A percentile compares a stretch with the other conserved stretches of the same genome.
These are phyloP conservation scores for Ophioninae sp. DNA, from an alignment of 2,888 invertebrate genomes.

Conservation along the genomic window DNA sequence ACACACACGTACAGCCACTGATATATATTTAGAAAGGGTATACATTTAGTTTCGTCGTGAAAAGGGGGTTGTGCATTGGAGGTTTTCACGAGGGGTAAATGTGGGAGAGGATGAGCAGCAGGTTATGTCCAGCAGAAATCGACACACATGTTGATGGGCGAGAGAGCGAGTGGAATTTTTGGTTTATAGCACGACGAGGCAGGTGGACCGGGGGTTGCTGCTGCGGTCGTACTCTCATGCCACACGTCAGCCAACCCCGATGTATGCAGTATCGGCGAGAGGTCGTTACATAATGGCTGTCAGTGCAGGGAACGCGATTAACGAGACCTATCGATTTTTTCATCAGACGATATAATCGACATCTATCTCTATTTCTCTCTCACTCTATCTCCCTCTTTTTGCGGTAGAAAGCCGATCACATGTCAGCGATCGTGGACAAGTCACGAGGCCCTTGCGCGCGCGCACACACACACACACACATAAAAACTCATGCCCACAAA, in stretches of 20 bases:
- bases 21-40: conserved; percentile 26
- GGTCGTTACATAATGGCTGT: conserved; percentile 69
- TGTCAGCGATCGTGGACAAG: conserved; percentile 54
- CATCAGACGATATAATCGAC: conserved; percentile 66
- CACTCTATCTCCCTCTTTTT: conserved; percentile 17
- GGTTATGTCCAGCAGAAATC: conserved; percentile 56
- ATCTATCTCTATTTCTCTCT: conserved; percentile 35
- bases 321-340: conserved; percentile 72
- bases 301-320: conserved; percentile 68
- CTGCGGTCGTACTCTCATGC: conserved; percentile 14
- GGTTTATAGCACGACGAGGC: conserved; percentile 27
- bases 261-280: conserved; percentile 37
- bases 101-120: conserved; percentile 34
- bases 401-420: conserved; percentile 25
- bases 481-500: neutral
- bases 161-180: conserved; percentile 35
- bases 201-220: conserved; percentile 27
- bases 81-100: neutral
- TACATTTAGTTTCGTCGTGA: conserved; percentile 16
- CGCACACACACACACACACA: neutral
- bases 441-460: conserved; percentile 49
- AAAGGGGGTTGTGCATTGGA: neutral
- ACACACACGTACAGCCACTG: conserved; percentile 3
- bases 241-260: conserved; percentile 15
- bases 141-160: conserved; percentile 51